phyloP scores from a whole-genome alignment of 2,797 vertebrate species.

The Helostoma temminkii region DNA sequence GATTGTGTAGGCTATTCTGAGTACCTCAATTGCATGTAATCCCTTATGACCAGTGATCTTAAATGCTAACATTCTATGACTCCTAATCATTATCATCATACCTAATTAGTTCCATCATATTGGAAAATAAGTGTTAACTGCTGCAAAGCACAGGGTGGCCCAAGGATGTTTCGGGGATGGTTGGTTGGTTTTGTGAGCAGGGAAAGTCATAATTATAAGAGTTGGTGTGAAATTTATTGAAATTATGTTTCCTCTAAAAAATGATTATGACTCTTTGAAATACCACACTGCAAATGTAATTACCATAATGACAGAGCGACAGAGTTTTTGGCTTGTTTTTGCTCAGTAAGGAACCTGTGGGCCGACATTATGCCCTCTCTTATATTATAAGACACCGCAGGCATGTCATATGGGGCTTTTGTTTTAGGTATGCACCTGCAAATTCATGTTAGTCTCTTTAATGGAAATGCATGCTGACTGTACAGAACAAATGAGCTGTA shows the following conservation, averaged over 20 bases:
- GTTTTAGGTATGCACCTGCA: slow-evolving; percentile 63
- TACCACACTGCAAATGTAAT: slow-evolving; percentile 24
- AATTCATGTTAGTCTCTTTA: slow-evolving; percentile 29
- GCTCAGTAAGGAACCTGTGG: slow-evolving; percentile 14
- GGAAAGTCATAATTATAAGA: slow-evolving; percentile 33
- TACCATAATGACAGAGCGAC: slow-evolving; percentile 37
- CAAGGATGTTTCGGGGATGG: slow-evolving; percentile 9
- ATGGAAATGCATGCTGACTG: slow-evolving; percentile 34
- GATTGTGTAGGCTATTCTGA: slow-evolving; percentile 2
- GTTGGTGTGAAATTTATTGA: slow-evolving; percentile 44
- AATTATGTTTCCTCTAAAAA: slow-evolving; percentile 40
- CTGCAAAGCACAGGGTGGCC: slow-evolving; percentile 36
- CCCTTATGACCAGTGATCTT: slow-evolving; percentile 22
- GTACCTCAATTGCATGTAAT: slow-evolving; percentile 13
- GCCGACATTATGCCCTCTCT: slow-evolving; percentile 12
- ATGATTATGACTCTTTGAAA: slow-evolving; percentile 19
- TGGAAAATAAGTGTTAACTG: slow-evolving; percentile 34
- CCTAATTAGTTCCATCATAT: slow-evolving; percentile 43
- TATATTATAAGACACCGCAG: slow-evolving; percentile 9
- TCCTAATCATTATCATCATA: slow-evolving; percentile 14
- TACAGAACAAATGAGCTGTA: slow-evolving; percentile 57
- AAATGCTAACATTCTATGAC: slow-evolving; percentile 44
- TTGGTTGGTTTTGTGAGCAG: slow-evolving; percentile 36
- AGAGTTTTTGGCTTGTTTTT: slow-evolving; percentile 24
- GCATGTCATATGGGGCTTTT: slow-evolving; percentile 40